A percentile compares a stretch with the other conserved stretches of the same genome.
These are phyloP conservation scores for Selenia dentaria DNA, from an alignment of 2,888 invertebrate genomes.

Conservation along the genomic window DNA sequence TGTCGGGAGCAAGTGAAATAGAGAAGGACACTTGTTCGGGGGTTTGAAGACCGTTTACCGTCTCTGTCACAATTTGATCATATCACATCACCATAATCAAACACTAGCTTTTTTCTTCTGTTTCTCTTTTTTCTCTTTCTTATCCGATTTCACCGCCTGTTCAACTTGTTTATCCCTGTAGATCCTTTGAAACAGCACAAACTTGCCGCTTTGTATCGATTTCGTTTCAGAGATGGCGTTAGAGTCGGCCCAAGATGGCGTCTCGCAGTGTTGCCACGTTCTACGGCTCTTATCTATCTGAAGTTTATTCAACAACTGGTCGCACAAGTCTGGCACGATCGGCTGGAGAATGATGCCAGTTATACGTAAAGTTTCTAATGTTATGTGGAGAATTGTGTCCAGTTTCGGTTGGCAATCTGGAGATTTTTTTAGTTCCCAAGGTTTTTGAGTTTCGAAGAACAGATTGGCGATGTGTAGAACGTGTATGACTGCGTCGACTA, in stretches of 20 bases:
- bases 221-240: conserved; percentile 69
- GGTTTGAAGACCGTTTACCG: too few species aligned
- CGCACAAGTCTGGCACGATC: conserved; percentile 90
- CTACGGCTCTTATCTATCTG: conserved; percentile 61
- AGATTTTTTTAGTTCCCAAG: conserved; percentile 93
- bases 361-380: conserved; percentile 93
- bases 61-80: too few species aligned
- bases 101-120: conserved; percentile 57
- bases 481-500: conserved; percentile 90
- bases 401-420: conserved; percentile 84
- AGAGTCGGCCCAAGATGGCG: conserved; percentile 66
- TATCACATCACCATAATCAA: too few species aligned
- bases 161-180: conserved; percentile 58
- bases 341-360: conserved; percentile 91
- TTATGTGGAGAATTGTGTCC: conserved; percentile 90
- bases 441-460: conserved; percentile 93
- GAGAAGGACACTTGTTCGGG: too few species aligned
- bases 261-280: conserved; percentile 65
- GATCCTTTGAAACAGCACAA: conserved; percentile 72
- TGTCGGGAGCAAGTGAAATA: too few species aligned
- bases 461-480: conserved; percentile 92
- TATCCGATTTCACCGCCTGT: conserved; percentile 8
- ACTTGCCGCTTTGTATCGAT: conserved; percentile 69
- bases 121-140: conserved; percentile 51
- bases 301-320: conserved; percentile 89